Conservation (phyloP, 2,888 invertebrate genomes). For the Malachius bipustulatus region DNA sequence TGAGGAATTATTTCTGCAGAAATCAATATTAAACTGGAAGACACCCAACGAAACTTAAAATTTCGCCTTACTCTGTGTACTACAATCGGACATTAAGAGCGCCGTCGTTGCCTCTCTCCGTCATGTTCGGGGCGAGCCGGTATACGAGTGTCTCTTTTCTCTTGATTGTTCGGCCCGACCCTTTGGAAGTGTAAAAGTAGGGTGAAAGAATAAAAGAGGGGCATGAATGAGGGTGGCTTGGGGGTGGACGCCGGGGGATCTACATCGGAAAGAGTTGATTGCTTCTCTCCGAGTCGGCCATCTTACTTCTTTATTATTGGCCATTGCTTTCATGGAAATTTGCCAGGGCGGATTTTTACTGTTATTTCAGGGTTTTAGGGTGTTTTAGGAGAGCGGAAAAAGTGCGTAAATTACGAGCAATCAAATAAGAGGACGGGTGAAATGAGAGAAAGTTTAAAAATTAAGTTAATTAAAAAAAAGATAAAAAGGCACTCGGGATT, state of each 20-base stretch:
- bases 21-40: slow-evolving; percentile 27
- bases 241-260: slow-evolving; percentile 32
- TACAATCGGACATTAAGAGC: slow-evolving; percentile 25
- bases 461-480: no score
- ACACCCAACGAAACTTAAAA: slow-evolving; percentile 27
- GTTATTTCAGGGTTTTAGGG: no score
- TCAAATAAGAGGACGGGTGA: no score
- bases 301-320: slow-evolving; percentile 36
- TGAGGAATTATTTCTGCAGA: no score
- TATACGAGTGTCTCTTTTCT: slow-evolving; percentile 15
- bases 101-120: slow-evolving; percentile 11
- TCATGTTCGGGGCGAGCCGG: slow-evolving; percentile 16
- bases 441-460: no score
- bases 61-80: slow-evolving; percentile 25
- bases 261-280: slow-evolving; percentile 39
- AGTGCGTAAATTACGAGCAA: no score
- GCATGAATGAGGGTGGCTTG: slow-evolving; percentile 33
- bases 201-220: slow-evolving; percentile 38
- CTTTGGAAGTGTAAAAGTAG: slow-evolving; percentile 36
- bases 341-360: slow-evolving; percentile 18
- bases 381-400: no score
- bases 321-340: slow-evolving; percentile 27
- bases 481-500: no score
- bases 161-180: slow-evolving; percentile 22
- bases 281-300: slow-evolving; percentile 35